These are phyloP conservation scores for Euwallacea similis DNA, from an alignment of 1,140 invertebrate genomes.

Conservation along the genomic window DNA sequence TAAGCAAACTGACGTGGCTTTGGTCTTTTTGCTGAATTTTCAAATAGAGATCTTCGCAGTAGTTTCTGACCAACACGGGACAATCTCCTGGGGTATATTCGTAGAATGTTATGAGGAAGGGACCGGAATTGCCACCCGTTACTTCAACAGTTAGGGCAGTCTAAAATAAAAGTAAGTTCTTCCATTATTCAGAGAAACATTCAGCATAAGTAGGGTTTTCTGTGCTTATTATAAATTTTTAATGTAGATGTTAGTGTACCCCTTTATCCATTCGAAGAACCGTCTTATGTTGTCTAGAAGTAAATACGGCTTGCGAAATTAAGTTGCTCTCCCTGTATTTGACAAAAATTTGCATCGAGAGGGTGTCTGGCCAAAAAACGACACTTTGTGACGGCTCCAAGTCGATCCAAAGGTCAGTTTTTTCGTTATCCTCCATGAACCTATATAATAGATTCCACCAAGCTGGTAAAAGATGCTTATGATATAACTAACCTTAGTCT, in stretches of 20 bases:
- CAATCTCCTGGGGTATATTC: conserved; percentile 72
- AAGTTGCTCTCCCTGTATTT: conserved; percentile 76
- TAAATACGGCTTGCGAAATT: conserved; percentile 76
- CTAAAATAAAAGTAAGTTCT: conserved; percentile 55
- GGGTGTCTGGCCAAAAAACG: conserved; percentile 80
- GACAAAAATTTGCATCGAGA: conserved; percentile 78
- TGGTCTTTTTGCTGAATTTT: conserved; percentile 76
- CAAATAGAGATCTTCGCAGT: conserved; percentile 79
- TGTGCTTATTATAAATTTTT: background rate
- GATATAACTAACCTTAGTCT: conserved; percentile 56
- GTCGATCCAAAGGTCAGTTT: conserved; percentile 82
- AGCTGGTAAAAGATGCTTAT: background rate
- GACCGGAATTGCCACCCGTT: conserved; percentile 68
- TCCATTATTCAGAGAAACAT: too few relatives aligned
- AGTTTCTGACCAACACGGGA: conserved; percentile 77
- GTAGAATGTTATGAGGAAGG: conserved; percentile 72
- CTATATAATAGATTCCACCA: conserved; percentile 47
- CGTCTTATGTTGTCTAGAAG: conserved; percentile 68
- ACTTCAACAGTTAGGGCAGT: conserved; percentile 74
- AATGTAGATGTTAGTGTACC: conserved; percentile 56
- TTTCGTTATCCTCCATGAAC: conserved; percentile 85
- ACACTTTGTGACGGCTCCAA: conserved; percentile 68
- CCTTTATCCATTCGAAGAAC: conserved; percentile 82
- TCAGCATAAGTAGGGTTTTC: too few relatives aligned
- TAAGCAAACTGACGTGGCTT: conserved; percentile 73